Percentiles rank a stretch among this genome's conserved stretches.
phyloP scores from a whole-genome alignment of 2,113 vertebrate genomes.

The Heteronetta atricapilla region DNA sequence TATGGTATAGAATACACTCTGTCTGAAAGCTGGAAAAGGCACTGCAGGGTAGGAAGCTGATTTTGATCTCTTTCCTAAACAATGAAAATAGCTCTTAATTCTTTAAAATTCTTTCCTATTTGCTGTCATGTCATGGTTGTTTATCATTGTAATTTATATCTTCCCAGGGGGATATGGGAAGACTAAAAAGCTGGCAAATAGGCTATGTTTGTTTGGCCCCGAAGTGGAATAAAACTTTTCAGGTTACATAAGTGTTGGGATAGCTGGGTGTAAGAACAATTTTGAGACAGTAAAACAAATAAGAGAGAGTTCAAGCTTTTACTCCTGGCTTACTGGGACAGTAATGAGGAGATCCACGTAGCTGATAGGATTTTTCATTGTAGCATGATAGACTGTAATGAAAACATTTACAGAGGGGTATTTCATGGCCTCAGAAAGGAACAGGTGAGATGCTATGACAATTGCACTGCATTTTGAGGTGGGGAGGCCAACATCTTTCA shows the following conservation, averaged over 20 bases:
- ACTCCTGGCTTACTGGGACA: neutral
- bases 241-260: neutral
- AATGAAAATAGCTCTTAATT: slow-evolving; percentile 32
- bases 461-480: accelerated
- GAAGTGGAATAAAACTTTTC: slow-evolving; percentile 6
- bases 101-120: slow-evolving; percentile 17
- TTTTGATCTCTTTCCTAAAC: slow-evolving; percentile 46
- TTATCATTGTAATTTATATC: slow-evolving; percentile 6
- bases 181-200: neutral
- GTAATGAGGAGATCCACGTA: neutral
- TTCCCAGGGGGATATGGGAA: neutral
- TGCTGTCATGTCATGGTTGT: neutral
- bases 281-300: neutral
- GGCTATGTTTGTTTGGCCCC: neutral
- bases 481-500: neutral
- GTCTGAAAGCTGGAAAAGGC: neutral
- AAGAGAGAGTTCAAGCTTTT: neutral
- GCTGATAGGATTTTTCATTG: neutral
- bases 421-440: neutral
- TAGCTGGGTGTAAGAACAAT: neutral
- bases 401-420: neutral
- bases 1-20: neutral
- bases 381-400: neutral
- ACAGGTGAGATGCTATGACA: neutral
- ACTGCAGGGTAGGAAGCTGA: slow-evolving; percentile 9